These are phyloP conservation scores for Clarias batrachus DNA, from an alignment of 2,113 vertebrate species.

Conservation along the genomic window DNA sequence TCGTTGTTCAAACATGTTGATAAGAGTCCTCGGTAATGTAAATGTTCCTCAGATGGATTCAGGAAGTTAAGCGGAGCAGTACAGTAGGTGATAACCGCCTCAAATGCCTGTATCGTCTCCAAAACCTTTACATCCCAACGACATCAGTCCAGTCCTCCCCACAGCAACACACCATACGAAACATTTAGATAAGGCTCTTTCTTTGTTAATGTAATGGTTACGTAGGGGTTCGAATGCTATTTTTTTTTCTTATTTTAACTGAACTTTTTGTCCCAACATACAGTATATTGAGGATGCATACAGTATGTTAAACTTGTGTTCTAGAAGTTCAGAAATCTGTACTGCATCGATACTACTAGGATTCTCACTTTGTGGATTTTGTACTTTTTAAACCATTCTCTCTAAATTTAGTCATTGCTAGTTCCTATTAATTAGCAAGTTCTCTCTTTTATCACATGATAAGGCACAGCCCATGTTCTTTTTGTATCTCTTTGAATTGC, in stretches of 20 bases:
- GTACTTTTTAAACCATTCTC: neutral
- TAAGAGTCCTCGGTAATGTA: slow-evolving; percentile 2
- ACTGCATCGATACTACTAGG: neutral
- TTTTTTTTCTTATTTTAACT: slow-evolving; percentile 14
- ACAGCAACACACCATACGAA: neutral
- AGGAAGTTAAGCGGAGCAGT: neutral
- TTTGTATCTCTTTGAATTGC: neutral
- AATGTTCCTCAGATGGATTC: neutral
- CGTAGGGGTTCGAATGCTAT: slow-evolving; percentile 4
- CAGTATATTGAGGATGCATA: neutral
- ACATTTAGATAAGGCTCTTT: neutral
- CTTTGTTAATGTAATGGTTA: slow-evolving; percentile 3
- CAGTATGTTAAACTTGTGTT: neutral
- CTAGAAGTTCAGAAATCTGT: neutral
- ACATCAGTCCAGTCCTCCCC: neutral
- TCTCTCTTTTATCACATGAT: neutral
- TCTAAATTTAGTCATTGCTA: neutral
- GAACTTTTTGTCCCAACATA: neutral
- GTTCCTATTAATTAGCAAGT: neutral
- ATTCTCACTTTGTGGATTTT: neutral
- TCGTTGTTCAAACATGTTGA: neutral
- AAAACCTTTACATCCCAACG: neutral
- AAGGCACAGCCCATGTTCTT: neutral
- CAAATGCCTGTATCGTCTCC: neutral
- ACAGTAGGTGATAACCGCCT: neutral